Base-by-base conservation (phyloP, 2,888 invertebrate species). In the Epirrhoe alternata region DNA sequence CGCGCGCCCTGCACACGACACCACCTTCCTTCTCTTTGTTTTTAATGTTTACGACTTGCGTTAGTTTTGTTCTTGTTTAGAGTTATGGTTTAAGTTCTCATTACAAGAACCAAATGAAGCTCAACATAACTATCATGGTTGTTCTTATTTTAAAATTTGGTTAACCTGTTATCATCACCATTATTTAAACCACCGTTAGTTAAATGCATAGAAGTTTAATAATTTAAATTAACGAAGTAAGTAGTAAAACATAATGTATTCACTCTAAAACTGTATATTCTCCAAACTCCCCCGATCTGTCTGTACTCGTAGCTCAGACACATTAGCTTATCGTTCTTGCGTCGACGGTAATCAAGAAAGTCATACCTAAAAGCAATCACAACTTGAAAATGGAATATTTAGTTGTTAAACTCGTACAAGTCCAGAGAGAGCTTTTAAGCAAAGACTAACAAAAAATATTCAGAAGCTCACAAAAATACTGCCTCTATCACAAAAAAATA, bases 11-110 rank as follows among this genome's bases (percentile, higher is more conserved):
- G 60, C 31, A 60, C 45, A 16, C 42, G 52, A 30, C 59, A 59
- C 52, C 45, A 53, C 53, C 42, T 53, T 53, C 53, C 42, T 53
- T 53, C 45, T 53, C 60, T 45, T 60, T 53, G 45, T 52, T 45
- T n/a, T 52, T n/a, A 52, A 52, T 45, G 51, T 52, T 52, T 42
- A 52, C 51, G 51, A 51, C 59, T 51, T 14, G 59, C 10, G 30
- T 42, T 42, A 24, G 33, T 42, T 12, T 42, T 30, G 55, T 14
- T 14, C n/a, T 45, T 42, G 35, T 53, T 52, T 14, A 53, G 12
- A 47, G 47, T 35, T 53, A 6, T 35, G 14, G 30, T 30, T 51
- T 30, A 12, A 10, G 51, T 51, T 51, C 12, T 24, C 24, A 24
- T 24, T 24, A 24, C 24, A 24, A 2, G 24, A 24, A 24, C 24